Conservation (phyloP, 2,113 vertebrate species). For the Melanerpes formicivorus region DNA sequence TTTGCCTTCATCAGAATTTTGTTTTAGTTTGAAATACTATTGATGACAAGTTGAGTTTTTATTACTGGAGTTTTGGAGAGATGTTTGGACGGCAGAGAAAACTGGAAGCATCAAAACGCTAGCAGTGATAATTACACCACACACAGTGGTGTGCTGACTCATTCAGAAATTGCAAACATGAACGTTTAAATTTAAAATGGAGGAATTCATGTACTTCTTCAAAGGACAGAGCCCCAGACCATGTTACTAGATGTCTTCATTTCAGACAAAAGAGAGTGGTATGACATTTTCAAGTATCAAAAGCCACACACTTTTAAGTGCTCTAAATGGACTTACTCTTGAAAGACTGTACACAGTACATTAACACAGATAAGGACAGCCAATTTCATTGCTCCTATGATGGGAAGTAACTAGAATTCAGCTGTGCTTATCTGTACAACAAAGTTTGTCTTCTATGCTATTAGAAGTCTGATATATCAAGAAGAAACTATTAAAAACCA, state of each 20-base stretch:
- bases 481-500: conserved; percentile 1
- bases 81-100: not conserved
- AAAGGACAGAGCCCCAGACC: not conserved
- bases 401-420: not conserved
- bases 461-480: not conserved
- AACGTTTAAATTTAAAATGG: not conserved
- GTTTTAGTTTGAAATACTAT: not conserved
- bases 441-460: not conserved
- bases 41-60: not conserved
- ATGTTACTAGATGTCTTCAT: not conserved
- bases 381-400: not conserved
- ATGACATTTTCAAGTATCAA: not conserved
- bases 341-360: not conserved
- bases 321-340: not conserved
- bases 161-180: not conserved
- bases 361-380: not conserved
- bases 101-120: not conserved
- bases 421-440: not conserved
- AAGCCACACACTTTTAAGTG: not conserved
- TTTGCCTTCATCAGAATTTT: not conserved
- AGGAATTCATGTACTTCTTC: not conserved
- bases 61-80: not conserved
- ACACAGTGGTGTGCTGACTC: not conserved
- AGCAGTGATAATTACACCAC: fast-evolving
- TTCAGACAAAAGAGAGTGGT: not conserved